phyloP scores from a whole-genome alignment of 2,113 vertebrate species.

The Actenoides lindsayi region DNA sequence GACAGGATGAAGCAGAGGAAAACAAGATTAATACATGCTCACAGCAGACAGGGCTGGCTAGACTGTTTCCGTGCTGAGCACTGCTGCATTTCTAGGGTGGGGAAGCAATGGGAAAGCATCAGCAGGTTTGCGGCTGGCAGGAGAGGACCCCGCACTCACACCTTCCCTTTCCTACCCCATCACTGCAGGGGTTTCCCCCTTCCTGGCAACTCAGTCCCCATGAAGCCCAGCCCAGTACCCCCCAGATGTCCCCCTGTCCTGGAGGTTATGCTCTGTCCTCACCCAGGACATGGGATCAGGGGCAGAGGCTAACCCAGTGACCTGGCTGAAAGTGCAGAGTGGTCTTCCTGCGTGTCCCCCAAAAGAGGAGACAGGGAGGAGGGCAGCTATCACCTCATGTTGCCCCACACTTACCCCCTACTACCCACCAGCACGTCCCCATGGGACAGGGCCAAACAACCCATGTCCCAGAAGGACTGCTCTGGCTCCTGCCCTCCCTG shows the following conservation, averaged over 20 bases:
- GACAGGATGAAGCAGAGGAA: slow-evolving; percentile 42
- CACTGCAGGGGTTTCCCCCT: neutral
- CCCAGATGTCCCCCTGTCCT: neutral
- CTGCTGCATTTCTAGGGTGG: neutral
- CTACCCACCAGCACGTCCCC: neutral
- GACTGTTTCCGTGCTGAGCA: neutral
- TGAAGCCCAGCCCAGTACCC: neutral
- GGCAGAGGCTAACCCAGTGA: neutral
- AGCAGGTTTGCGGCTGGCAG: neutral
- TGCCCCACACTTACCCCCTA: neutral
- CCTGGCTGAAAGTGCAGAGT: neutral
- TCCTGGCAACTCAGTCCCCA: neutral
- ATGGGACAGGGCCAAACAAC: neutral
- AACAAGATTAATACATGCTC: slow-evolving; percentile 61
- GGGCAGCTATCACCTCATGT: rapidly evolving
- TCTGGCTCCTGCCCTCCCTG: neutral
- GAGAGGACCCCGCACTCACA: neutral
- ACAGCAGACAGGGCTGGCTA: neutral
- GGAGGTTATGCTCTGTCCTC: neutral
- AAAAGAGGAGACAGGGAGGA: neutral
- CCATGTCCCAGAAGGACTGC: neutral
- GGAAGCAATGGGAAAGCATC: neutral
- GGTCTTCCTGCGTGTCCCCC: neutral
- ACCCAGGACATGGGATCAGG: neutral
- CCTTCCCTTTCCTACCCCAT: neutral